Conservation (phyloP, 2,113 vertebrate genomes). For the Apeltes quadracus region DNA sequence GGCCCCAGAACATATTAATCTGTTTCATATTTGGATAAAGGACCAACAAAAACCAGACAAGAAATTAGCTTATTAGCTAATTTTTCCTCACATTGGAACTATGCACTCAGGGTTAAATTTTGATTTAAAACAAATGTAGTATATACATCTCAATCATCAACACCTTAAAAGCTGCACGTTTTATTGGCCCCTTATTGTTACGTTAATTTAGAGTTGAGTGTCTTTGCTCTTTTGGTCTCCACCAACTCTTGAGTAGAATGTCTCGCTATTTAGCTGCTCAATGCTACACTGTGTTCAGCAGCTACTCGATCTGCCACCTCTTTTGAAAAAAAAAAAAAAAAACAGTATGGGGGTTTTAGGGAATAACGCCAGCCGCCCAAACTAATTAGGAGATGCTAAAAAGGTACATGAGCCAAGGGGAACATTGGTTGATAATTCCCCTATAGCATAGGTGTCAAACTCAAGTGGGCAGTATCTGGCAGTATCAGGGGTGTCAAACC, state of each 20-base stretch:
- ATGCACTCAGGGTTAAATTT: constrained; percentile 43
- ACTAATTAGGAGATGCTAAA: too few species aligned
- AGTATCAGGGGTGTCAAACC: too few species aligned
- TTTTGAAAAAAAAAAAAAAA: too few species aligned
- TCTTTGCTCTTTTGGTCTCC: constrained; percentile 3
- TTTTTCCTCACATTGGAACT: constrained; percentile 26
- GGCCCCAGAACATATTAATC: constrained; percentile 15
- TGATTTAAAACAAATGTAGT: constrained; percentile 3
- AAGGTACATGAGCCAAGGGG: too few species aligned
- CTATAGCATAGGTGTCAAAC: too few species aligned
- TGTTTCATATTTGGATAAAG: constrained; percentile 28
- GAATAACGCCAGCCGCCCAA: too few species aligned
- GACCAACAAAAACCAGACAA: not conserved
- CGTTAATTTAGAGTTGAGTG: not conserved
- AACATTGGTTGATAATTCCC: too few species aligned
- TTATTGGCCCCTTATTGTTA: not conserved
- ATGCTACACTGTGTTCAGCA: too few species aligned
- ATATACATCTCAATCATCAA: not conserved
- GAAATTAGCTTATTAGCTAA: constrained; percentile 1
- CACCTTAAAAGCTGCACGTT: constrained; percentile 13
- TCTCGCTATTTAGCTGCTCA: not conserved
- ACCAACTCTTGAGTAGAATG: not conserved
- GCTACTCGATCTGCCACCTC: too few species aligned
- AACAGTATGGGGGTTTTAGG: too few species aligned
- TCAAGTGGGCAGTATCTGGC: too few species aligned